Conservation (phyloP, 2,113 vertebrate species). For the Albula goreensis region DNA sequence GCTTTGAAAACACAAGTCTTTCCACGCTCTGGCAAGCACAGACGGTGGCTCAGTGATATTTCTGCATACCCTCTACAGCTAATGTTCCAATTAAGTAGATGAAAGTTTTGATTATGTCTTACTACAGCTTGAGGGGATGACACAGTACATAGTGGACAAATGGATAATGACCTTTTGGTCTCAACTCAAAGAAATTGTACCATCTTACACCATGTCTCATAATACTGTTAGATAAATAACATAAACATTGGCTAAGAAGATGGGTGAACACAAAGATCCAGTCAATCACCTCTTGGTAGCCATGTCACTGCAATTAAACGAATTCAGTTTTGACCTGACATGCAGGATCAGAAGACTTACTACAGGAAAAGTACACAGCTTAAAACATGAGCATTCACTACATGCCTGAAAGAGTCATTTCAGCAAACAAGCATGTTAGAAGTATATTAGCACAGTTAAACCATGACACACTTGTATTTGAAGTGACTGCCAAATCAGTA, state of each 20-base stretch:
- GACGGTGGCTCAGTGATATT: neutral
- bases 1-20: constrained; percentile 8
- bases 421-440: neutral
- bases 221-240: neutral
- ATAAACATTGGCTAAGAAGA: neutral
- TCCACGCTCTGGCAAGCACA: neutral
- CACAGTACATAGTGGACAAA: neutral
- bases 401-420: neutral
- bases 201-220: neutral
- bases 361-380: neutral
- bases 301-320: neutral
- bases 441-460: neutral
- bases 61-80: constrained; percentile 1
- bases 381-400: neutral
- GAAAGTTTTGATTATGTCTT: neutral
- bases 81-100: constrained; percentile 5
- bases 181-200: neutral
- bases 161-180: neutral
- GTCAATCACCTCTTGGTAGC: neutral
- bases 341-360: neutral
- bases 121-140: neutral
- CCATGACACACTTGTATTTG: neutral
- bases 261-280: neutral
- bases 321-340: neutral
- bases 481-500: neutral